These are phyloP conservation scores for Drosophila basisetae DNA, from an alignment of 2,888 invertebrate species.

Conservation along the genomic window DNA sequence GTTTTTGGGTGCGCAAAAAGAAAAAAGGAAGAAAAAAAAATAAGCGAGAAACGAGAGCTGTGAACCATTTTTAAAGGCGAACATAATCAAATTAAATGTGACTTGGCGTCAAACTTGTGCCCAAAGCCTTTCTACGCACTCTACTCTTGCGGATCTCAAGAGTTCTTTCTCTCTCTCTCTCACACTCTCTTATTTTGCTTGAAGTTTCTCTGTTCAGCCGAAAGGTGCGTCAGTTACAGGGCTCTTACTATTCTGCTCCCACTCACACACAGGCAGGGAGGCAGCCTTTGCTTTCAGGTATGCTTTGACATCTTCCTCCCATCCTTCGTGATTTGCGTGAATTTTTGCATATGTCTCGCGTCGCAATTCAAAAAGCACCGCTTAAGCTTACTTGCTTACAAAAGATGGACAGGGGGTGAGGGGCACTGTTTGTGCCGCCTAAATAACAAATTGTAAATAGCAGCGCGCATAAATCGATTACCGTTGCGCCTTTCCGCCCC, in stretches of 20 bases:
- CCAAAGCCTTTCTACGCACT: constrained; percentile 16
- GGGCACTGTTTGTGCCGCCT: constrained; percentile 28
- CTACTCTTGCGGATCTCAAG: background rate
- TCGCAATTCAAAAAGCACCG: constrained; percentile 45
- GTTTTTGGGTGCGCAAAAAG: background rate
- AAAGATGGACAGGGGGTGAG: background rate
- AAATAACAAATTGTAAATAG: constrained; percentile 79
- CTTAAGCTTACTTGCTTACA: constrained; percentile 27
- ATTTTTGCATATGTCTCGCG: constrained; percentile 48
- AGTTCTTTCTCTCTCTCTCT: background rate
- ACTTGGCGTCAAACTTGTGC: constrained; percentile 43
- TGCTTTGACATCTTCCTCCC: background rate
- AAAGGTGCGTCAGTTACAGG: constrained; percentile 27
- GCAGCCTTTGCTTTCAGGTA: background rate
- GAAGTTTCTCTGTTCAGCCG: background rate
- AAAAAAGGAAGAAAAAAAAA: background rate
- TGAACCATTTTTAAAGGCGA: constrained; percentile 5
- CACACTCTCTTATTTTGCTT: background rate
- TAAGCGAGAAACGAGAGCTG: background rate
- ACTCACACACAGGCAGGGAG: background rate
- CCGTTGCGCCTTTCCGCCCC: constrained; percentile 11
- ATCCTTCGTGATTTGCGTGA: constrained; percentile 25
- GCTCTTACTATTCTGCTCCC: constrained; percentile 2
- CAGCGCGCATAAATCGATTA: constrained; percentile 76
- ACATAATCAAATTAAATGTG: constrained; percentile 60